These are phyloP conservation scores for Dromius quadrimaculatus DNA, from an alignment of 2,888 invertebrate genomes.

Conservation along the genomic window DNA sequence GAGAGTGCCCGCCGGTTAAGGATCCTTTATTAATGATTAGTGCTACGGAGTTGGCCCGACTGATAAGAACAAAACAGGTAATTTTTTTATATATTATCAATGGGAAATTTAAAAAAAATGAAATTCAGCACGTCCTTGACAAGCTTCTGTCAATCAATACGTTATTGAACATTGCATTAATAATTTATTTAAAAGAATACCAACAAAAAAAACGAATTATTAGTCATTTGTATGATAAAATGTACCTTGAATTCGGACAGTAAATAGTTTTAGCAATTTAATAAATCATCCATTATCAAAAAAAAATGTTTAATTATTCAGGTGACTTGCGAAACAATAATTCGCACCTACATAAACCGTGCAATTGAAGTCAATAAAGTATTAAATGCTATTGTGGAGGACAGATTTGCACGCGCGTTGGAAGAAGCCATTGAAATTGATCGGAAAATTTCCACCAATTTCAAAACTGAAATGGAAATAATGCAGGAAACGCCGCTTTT, in stretches of 20 bases:
- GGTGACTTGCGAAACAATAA: constrained; percentile 79
- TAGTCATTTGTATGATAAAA: too few species aligned
- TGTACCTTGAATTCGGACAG: too few species aligned
- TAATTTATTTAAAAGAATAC: too few species aligned
- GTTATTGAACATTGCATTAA: too few species aligned
- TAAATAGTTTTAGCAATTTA: not conserved
- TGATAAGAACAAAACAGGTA: constrained; percentile 80
- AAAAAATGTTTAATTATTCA: constrained; percentile 63
- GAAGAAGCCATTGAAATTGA: constrained; percentile 82
- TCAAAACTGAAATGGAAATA: constrained; percentile 72
- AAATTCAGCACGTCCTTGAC: too few species aligned
- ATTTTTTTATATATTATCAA: too few species aligned
- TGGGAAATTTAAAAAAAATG: too few species aligned
- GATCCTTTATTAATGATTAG: constrained; percentile 78
- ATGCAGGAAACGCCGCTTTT: constrained; percentile 79
- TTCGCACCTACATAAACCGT: constrained; percentile 79
- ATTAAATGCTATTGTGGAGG: constrained; percentile 84
- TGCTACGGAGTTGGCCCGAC: constrained; percentile 76
- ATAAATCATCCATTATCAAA: not conserved
- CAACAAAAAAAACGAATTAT: too few species aligned
- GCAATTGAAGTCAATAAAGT: constrained; percentile 83
- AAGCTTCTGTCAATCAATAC: too few species aligned
- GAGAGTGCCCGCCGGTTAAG: constrained; percentile 75
- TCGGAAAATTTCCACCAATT: constrained; percentile 72
- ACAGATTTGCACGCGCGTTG: constrained; percentile 81